Percentiles rank a stretch among this genome's conserved stretches.
These are phyloP conservation scores for Drosophila algonquin DNA, from an alignment of 2,888 invertebrate genomes.

Conservation along the genomic window DNA sequence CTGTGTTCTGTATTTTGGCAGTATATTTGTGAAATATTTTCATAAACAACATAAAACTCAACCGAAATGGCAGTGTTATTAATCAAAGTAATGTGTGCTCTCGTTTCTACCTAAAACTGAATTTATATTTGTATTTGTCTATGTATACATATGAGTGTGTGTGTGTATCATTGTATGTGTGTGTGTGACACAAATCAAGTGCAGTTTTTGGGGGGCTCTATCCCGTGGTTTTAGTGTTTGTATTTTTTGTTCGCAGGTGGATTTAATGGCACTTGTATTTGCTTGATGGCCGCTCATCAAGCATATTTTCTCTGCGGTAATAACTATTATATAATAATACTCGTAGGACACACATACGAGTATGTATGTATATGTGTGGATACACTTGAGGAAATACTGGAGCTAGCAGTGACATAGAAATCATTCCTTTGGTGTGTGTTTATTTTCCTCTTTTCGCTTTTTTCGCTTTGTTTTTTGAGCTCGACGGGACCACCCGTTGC, in stretches of 20 bases:
- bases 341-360: background rate
- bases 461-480: background rate
- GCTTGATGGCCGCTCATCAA: slow-evolving; percentile 48
- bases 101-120: slow-evolving; percentile 28
- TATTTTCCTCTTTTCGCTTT: background rate
- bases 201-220: slow-evolving; percentile 50
- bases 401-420: background rate
- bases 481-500: slow-evolving; percentile 55
- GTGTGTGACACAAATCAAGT: slow-evolving; percentile 67
- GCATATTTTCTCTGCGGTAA: slow-evolving; percentile 39
- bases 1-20: slow-evolving; percentile 31
- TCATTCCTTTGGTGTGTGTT: slow-evolving; percentile 43
- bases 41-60: slow-evolving; percentile 79
- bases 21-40: slow-evolving; percentile 70
- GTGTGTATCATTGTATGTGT: slow-evolving; percentile 24
- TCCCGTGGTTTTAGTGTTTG: slow-evolving; percentile 58
- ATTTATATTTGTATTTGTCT: slow-evolving; percentile 21
- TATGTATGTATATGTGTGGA: slow-evolving; percentile 14
- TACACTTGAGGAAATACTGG: slow-evolving; percentile 15
- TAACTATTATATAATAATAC: slow-evolving; percentile 47
- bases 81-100: slow-evolving; percentile 77
- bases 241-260: slow-evolving; percentile 60
- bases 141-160: slow-evolving; percentile 6
- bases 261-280: slow-evolving; percentile 67
- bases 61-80: slow-evolving; percentile 77